Evolutionary conservation across 1,140 invertebrate species (phyloP).

Genomic region (Hirudo medicinalis): DNA sequence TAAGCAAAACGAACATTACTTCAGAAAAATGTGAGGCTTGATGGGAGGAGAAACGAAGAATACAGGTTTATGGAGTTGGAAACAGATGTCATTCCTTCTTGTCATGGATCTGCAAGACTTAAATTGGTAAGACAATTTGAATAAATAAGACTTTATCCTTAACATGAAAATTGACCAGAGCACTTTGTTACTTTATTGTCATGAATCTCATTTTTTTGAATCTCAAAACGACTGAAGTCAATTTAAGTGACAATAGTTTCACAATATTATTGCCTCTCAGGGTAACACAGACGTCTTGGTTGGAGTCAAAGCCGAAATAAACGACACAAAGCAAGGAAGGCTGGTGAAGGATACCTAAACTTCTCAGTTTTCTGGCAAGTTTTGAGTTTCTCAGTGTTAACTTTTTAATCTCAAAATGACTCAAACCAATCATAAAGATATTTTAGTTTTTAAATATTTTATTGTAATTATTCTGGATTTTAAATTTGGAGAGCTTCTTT

Average conservation of each 20-base stretch:
- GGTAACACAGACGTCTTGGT: conserved; percentile 84
- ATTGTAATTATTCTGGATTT: too few species aligned
- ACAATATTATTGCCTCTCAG: conserved; percentile 27
- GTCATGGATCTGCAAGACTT: conserved; percentile 74
- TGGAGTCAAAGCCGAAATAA: conserved; percentile 81
- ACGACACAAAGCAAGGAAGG: conserved; percentile 59
- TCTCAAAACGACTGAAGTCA: neutral
- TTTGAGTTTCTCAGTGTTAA: neutral
- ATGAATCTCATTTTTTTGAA: conserved; percentile 6
- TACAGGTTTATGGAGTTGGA: conserved; percentile 80
- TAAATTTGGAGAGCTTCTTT: too few species aligned
- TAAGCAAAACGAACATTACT: conserved; percentile 23
- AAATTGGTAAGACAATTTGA: conserved; percentile 45
- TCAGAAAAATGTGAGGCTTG: conserved; percentile 70
- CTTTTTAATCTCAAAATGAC: neutral
- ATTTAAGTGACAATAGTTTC: neutral
- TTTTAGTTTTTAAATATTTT: too few species aligned
- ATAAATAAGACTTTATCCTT: neutral
- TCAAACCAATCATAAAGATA: neutral
- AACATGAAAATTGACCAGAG: neutral
- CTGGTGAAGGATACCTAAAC: conserved; percentile 70
- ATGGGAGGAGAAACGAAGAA: conserved; percentile 69
- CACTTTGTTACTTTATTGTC: conserved; percentile 13
- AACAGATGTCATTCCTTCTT: conserved; percentile 71
- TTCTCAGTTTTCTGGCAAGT: conserved; percentile 87